phyloP scores from a whole-genome alignment of 2,113 vertebrate species.

The Sylvia atricapilla region DNA sequence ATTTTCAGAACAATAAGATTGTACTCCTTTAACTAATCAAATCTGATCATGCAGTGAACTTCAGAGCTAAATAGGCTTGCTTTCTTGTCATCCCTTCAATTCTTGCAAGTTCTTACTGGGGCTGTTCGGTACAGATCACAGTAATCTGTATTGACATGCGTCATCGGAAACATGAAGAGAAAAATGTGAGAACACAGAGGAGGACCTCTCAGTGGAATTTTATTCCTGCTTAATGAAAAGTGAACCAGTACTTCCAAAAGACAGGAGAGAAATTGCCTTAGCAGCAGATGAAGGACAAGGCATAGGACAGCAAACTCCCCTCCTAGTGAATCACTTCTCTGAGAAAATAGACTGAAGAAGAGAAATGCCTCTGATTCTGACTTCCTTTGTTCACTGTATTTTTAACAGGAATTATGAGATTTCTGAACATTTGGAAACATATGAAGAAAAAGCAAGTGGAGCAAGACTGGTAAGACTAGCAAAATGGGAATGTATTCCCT shows the following conservation, averaged over 20 bases:
- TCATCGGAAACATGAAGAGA: not conserved
- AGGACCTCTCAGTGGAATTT: not conserved
- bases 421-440: fast-evolving
- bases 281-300: not conserved
- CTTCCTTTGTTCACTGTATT: not conserved
- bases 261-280: not conserved
- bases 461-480: not conserved
- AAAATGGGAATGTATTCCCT: not conserved
- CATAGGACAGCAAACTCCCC: not conserved
- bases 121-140: not conserved
- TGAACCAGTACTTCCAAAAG: not conserved
- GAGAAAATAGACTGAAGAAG: not conserved
- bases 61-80: not conserved
- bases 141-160: not conserved
- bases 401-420: not conserved
- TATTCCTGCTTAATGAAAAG: not conserved
- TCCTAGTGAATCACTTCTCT: not conserved
- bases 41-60: not conserved
- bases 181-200: not conserved
- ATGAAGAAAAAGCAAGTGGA: not conserved
- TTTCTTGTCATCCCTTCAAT: not conserved
- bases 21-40: not conserved
- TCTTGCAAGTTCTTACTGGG: not conserved
- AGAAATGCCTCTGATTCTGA: not conserved
- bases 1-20: not conserved